Evolutionary conservation across 2,797 vertebrate species (phyloP).

Genomic region (Gobionotothen gibberifrons): DNA sequence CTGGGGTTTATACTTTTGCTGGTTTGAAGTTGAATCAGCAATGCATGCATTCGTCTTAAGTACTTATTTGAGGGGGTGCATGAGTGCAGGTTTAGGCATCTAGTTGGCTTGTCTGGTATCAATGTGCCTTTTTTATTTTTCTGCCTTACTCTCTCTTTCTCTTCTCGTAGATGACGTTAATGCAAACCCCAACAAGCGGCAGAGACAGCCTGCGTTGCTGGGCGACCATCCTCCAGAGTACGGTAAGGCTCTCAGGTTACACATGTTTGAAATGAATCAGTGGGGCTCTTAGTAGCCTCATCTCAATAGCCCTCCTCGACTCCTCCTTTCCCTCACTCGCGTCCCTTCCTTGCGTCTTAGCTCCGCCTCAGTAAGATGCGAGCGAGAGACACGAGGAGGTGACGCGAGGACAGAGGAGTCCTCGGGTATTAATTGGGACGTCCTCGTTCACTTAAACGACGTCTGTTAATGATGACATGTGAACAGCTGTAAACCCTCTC

Average conservation of each 20-base stretch:
- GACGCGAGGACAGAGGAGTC: too few species aligned
- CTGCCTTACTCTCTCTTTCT: constrained; percentile 39
- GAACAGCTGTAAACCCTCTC: too few species aligned
- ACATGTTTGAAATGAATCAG: not conserved
- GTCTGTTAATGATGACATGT: too few species aligned
- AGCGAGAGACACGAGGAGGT: too few species aligned
- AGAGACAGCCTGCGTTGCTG: constrained; percentile 93
- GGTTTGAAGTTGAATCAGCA: not conserved
- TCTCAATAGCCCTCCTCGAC: too few species aligned
- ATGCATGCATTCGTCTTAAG: constrained; percentile 40
- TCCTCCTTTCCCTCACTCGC: too few species aligned
- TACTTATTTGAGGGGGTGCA: not conserved
- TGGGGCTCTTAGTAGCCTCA: not conserved
- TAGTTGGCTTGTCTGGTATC: not conserved
- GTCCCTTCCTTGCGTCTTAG: too few species aligned
- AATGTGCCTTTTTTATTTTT: constrained; percentile 8
- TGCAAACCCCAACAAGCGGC: constrained; percentile 93
- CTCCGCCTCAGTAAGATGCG: too few species aligned
- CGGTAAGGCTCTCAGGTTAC: constrained; percentile 81
- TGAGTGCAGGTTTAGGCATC: too few species aligned
- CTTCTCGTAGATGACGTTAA: constrained; percentile 75
- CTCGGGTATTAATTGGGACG: too few species aligned
- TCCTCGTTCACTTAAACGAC: too few species aligned
- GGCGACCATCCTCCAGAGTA: constrained; percentile 95
- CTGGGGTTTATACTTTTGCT: not conserved